phyloP scores from a whole-genome alignment of 2,888 invertebrate genomes.

The Eilema griseolum region DNA sequence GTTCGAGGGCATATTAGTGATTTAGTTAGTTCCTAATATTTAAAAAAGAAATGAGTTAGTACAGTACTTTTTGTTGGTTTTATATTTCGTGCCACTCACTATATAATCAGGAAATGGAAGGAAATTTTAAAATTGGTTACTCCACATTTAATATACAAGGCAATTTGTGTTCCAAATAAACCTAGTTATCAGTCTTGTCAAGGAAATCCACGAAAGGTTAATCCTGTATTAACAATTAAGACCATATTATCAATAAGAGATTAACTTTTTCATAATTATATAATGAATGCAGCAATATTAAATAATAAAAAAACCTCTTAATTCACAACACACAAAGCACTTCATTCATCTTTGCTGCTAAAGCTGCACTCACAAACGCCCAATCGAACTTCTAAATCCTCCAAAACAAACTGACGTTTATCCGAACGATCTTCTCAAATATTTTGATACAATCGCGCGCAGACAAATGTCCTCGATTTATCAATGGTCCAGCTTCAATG shows the following conservation, averaged over 20 bases:
- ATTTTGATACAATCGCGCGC: constrained; percentile 84
- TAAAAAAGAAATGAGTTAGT: no score
- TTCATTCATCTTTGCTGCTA: constrained; percentile 11
- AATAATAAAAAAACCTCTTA: not conserved
- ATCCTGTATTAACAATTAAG: not conserved
- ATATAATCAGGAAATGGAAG: no score
- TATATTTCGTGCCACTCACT: no score
- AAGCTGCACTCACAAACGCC: constrained; percentile 51
- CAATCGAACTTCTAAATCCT: constrained; percentile 63
- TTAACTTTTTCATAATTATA: constrained; percentile 1
- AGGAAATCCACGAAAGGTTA: not conserved
- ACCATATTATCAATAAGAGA: not conserved
- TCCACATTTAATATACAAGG: no score
- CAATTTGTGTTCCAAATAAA: not conserved
- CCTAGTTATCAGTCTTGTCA: not conserved
- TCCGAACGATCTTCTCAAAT: constrained; percentile 79
- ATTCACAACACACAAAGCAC: not conserved
- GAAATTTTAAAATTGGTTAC: no score
- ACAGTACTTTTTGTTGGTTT: no score
- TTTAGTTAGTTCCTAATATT: no score
- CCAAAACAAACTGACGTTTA: constrained; percentile 80
- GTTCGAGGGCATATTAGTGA: no score
- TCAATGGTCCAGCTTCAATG: constrained; percentile 67
- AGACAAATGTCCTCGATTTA: constrained; percentile 84
- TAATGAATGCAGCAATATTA: not conserved